A percentile compares a stretch with the other conserved stretches of the same genome.
phyloP scores from a whole-genome alignment of 2,113 vertebrate genomes.

The Herpailurus yagouaroundi region DNA sequence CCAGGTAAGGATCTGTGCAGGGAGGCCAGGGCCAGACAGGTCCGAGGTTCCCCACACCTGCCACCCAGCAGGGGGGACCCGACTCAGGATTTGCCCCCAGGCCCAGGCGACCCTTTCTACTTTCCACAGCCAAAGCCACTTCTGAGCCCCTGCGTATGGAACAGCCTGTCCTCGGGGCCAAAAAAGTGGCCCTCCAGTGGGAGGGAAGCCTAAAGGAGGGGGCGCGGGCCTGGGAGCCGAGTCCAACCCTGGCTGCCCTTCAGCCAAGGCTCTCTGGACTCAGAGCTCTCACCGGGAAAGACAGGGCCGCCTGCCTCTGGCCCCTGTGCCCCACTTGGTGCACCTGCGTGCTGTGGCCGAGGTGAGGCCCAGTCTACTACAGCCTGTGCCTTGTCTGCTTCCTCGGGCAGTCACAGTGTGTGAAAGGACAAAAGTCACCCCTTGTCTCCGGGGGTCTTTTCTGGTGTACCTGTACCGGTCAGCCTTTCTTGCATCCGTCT shows the following conservation, averaged over 20 bases:
- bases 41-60: accelerated
- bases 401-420: too few relatives aligned
- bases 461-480: accelerated
- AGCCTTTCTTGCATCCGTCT: background rate
- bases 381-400: background rate
- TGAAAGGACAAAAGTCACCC: too few relatives aligned
- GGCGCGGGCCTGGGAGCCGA: background rate
- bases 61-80: accelerated
- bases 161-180: background rate
- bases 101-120: background rate
- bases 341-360: background rate
- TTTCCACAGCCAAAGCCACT: accelerated
- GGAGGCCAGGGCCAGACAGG: background rate
- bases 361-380: background rate
- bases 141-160: background rate
- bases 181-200: accelerated
- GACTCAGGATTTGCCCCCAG: too few relatives aligned
- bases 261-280: background rate
- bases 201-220: background rate
- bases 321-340: too few relatives aligned
- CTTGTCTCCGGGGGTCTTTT: background rate
- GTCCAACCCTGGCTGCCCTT: background rate
- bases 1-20: accelerated
- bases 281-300: background rate
- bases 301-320: accelerated